A percentile compares a stretch with the other conserved stretches of the same genome.
Evolutionary conservation across 2,113 vertebrate species (phyloP).

Genomic region (Raphicerus campestris): DNA sequence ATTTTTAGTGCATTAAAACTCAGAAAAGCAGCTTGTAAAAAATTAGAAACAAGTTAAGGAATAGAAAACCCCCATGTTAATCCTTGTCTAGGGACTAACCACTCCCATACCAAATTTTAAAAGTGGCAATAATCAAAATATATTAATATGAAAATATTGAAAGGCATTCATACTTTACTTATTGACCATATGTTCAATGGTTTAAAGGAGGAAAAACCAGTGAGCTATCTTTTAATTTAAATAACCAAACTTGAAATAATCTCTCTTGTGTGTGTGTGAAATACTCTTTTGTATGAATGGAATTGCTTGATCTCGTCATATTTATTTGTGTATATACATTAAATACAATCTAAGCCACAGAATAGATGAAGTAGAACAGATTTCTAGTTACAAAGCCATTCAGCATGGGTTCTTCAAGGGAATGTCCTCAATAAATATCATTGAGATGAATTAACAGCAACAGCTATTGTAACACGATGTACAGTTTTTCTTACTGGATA

Average conservation of each 20-base stretch:
- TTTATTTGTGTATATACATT: background rate
- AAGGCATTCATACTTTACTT: background rate
- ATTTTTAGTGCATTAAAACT: background rate
- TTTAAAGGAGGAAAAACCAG: background rate
- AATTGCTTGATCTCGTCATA: background rate
- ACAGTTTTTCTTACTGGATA: background rate
- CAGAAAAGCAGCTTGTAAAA: background rate
- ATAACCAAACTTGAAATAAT: background rate
- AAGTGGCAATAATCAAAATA: background rate
- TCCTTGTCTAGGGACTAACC: background rate
- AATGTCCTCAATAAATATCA: background rate
- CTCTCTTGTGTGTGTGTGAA: background rate
- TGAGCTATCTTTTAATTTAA: background rate
- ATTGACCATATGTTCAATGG: background rate
- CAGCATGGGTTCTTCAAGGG: background rate
- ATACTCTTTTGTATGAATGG: background rate
- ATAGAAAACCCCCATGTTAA: background rate
- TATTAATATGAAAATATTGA: background rate
- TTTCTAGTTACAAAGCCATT: background rate
- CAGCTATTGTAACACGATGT: background rate
- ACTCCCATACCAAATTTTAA: background rate
- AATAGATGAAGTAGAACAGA: background rate
- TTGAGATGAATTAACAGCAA: background rate
- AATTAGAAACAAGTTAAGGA: background rate
- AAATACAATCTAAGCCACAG: background rate